Percentiles rank a stretch among this genome's conserved stretches.
Evolutionary conservation across 2,888 invertebrate species (phyloP).

Genomic region (Ormyrus nitidulus): DNA sequence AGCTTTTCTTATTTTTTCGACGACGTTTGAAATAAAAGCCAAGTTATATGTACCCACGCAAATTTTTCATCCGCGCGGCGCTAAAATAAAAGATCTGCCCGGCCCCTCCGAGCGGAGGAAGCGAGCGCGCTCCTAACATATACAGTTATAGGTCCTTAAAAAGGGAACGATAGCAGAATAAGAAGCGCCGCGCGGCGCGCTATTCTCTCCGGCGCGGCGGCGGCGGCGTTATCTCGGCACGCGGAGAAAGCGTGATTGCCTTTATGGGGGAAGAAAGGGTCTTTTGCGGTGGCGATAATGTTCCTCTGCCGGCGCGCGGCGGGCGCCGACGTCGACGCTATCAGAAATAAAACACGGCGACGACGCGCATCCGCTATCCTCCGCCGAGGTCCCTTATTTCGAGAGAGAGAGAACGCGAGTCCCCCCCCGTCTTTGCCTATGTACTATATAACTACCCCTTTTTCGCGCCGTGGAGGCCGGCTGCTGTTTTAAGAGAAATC

Average conservation of each 20-base stretch:
- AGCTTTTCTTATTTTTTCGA: too few species aligned
- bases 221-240: slow-evolving; percentile 70
- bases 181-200: slow-evolving; percentile 35
- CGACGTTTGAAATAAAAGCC: too few species aligned
- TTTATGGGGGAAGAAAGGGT: slow-evolving; percentile 76
- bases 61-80: neutral
- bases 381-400: slow-evolving; percentile 36
- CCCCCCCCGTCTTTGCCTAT: neutral
- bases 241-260: slow-evolving; percentile 75
- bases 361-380: slow-evolving; percentile 46
- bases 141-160: slow-evolving; percentile 43
- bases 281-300: slow-evolving; percentile 75
- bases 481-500: too few species aligned
- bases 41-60: neutral
- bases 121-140: slow-evolving; percentile 10
- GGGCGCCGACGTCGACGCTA: slow-evolving; percentile 65
- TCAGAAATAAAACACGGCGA: slow-evolving; percentile 72
- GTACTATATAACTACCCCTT: slow-evolving; percentile 48
- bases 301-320: slow-evolving; percentile 65
- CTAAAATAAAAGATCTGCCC: slow-evolving; percentile 11
- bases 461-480: slow-evolving; percentile 28
- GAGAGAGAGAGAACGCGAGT: neutral
- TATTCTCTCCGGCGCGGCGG: neutral
- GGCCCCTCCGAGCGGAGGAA: neutral
- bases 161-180: neutral